A percentile compares a stretch with the other conserved stretches of the same genome.
Conservation (phyloP, 2,888 invertebrate species). For the Entomobrya proxima region DNA sequence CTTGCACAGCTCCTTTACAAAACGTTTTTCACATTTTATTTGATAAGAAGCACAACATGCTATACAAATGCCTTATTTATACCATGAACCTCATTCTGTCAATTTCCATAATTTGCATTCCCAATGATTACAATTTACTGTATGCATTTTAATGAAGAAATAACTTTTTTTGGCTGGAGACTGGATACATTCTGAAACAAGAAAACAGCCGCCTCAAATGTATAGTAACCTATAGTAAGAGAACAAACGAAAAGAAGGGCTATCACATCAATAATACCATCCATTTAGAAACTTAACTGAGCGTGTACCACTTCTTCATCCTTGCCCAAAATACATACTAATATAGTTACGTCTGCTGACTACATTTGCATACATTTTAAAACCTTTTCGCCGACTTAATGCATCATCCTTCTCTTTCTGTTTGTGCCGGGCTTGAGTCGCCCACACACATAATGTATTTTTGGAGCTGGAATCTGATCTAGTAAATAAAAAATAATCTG, state of each 20-base stretch:
- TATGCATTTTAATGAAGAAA: conserved; percentile 32
- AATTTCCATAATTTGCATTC: conserved; percentile 35
- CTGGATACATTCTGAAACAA: no score
- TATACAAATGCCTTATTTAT: not conserved
- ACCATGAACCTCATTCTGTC: conserved; percentile 20
- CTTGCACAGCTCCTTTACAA: not conserved
- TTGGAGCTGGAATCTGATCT: not conserved
- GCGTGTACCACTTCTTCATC: not conserved
- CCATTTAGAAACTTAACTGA: conserved; percentile 5
- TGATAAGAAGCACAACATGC: not conserved
- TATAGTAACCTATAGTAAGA: not conserved
- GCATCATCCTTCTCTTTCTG: not conserved
- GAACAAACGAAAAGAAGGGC: not conserved
- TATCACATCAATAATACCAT: not conserved
- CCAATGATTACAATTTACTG: not conserved
- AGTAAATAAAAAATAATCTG: conserved; percentile 24
- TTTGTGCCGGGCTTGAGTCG: not conserved
- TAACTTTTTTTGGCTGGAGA: conserved; percentile 20
- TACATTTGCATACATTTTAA: no score
- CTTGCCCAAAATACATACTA: not conserved
- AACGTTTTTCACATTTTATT: not conserved
- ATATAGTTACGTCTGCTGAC: no score
- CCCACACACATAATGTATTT: not conserved
- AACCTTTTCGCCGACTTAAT: no score
- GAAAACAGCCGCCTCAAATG: not conserved